Conservation (phyloP, 2,113 vertebrate species). For the Ranitomeya variabilis region DNA sequence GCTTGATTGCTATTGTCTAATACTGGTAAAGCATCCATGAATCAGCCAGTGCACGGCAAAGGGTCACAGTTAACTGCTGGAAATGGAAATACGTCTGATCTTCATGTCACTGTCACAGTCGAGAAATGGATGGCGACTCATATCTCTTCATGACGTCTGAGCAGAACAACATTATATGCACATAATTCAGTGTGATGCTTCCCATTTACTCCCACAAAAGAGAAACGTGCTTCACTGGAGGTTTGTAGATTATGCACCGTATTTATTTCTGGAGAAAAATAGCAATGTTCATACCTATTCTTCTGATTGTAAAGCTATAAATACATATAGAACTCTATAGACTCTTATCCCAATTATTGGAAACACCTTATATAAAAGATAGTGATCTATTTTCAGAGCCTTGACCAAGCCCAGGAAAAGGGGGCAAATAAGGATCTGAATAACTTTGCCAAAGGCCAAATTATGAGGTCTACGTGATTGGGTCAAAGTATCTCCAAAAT, state of each 20-base stretch:
- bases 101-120: constrained; percentile 22
- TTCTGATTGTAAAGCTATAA: constrained; percentile 3
- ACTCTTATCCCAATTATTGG: not conserved
- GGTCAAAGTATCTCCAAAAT: too few relatives aligned
- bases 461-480: too few relatives aligned
- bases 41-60: constrained; percentile 12
- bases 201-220: not conserved
- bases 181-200: not conserved
- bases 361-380: too few relatives aligned
- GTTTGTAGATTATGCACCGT: not conserved
- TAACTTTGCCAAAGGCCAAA: too few relatives aligned
- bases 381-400: too few relatives aligned
- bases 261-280: not conserved
- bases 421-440: too few relatives aligned
- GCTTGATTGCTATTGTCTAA: constrained; percentile 32
- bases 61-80: constrained; percentile 41
- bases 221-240: not conserved
- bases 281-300: not conserved
- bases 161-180: constrained; percentile 1
- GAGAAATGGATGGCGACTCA: constrained; percentile 45
- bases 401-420: too few relatives aligned
- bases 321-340: not conserved
- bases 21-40: constrained; percentile 9
- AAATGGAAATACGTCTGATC: constrained; percentile 29
- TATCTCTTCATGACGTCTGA: constrained; percentile 37